Evolutionary conservation across 1,140 invertebrate species (phyloP), one percentile per base, ranked within the genome.

Genomic region (Drosophila rhopaloa): DNA sequence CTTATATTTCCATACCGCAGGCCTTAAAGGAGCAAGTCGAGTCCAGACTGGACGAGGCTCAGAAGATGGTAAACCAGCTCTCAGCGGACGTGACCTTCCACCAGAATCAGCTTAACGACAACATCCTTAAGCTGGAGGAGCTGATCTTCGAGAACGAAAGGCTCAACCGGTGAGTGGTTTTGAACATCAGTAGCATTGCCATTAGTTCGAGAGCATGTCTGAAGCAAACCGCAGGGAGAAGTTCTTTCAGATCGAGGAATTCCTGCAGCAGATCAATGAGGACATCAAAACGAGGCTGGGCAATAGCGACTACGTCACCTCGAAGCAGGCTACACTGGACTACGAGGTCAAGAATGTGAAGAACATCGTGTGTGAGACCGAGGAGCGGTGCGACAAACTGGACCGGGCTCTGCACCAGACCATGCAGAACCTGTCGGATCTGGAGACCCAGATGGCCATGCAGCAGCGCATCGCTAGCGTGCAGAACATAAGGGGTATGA

Each of bases 341-440:
- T 91, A 82, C 9, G 92, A 93, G 48, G 80, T 93, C 0, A 93
- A 92, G 58, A 84, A 90, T 13, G 79, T 93, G 13, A 92, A 91
- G 51, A 86, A 91, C 46, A 91, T 92, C 35, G 80, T 92, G 9
- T 91, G 84, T 41, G 92, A 93, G 56, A 91, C 85, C 2, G 92
- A 93, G 48, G 92, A 93, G 29, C 84, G 90, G 4, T 91, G 89
- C 67, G 92, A 92, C 19, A 92, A 90, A 37, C 59, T 92, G 14
- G 90, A 92, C 14, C 68, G 74, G 10, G 53, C 80, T 0, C 55
- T 89, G 1, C 83, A 92, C 46, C 74, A 85, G 19, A 91, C 91
- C 5, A 76, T 90, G 79, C 91, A 92, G 58, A 77, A 59, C 29
- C 59, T 92, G 9, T 50, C 76, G 13, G 91, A 92, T 29, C 65